phyloP scores from a whole-genome alignment of 2,113 vertebrate species.

The Ameiurus melas region DNA sequence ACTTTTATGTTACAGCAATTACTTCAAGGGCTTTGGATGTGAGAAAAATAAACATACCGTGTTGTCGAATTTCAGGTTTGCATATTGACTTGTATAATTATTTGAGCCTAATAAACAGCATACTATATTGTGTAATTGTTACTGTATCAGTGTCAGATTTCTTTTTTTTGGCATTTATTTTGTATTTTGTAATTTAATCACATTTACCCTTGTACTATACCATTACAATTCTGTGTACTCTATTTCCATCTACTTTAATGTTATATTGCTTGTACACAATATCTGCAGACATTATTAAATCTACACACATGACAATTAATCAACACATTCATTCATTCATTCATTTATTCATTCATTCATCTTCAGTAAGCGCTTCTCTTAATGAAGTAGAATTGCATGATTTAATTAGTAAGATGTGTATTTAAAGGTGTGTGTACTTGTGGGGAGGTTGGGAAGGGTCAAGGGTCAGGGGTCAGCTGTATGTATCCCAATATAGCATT shows the following conservation, averaged over 20 bases:
- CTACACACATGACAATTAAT: background rate
- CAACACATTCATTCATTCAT: background rate
- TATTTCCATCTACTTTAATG: background rate
- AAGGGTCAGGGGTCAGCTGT: slow-evolving; percentile 33
- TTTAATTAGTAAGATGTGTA: background rate
- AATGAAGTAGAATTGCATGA: background rate
- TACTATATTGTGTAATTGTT: background rate
- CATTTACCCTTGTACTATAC: background rate
- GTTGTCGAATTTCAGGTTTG: background rate
- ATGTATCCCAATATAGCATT: slow-evolving; percentile 43
- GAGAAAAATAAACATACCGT: slow-evolving; percentile 14
- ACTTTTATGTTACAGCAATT: slow-evolving; percentile 10
- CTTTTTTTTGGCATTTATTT: background rate
- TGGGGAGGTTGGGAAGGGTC: slow-evolving; percentile 34
- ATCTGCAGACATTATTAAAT: background rate
- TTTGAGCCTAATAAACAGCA: background rate
- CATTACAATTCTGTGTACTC: background rate
- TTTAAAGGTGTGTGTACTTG: slow-evolving; percentile 28
- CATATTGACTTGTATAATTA: background rate
- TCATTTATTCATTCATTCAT: background rate
- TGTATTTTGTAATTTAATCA: background rate
- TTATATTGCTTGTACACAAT: background rate
- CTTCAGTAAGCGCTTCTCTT: background rate
- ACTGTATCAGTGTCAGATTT: background rate
- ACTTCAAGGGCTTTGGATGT: background rate